Evolutionary conservation across 1,140 invertebrate species (phyloP).

Genomic region (Polypedilum vanderplanki): DNA sequence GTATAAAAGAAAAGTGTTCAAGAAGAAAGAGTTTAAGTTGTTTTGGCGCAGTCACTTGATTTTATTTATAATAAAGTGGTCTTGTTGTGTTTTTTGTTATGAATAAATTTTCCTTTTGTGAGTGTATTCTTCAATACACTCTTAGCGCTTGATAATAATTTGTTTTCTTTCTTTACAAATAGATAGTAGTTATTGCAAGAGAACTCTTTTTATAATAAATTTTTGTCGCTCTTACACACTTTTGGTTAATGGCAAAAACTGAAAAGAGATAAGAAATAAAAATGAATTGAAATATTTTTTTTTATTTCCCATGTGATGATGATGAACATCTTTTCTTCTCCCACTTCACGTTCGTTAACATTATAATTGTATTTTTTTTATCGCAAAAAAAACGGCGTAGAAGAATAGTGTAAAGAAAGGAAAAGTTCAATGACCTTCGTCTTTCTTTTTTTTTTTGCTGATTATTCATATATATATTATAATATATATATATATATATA

Average conservation of each 20-base stretch:
- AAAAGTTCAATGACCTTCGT: not conserved
- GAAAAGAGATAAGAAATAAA: not conserved
- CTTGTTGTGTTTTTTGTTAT: conserved; percentile 1
- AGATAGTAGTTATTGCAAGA: not conserved
- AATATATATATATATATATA: not conserved
- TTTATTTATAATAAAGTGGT: not conserved
- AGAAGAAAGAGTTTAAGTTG: not conserved
- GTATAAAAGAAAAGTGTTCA: not conserved
- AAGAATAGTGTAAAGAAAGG: not conserved
- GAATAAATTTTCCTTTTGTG: not conserved
- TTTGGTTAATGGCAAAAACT: conserved; percentile 15
- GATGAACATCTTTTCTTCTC: not conserved
- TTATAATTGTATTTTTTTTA: not conserved
- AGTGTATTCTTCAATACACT: not conserved
- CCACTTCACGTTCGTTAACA: not conserved
- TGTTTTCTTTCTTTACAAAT: not conserved
- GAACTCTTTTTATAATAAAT: not conserved
- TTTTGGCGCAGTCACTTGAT: not conserved
- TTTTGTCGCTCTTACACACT: not conserved
- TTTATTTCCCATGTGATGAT: not conserved
- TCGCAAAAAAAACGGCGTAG: not conserved
- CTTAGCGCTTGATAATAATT: not conserved
- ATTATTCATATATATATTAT: not conserved
- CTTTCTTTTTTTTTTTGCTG: not conserved
- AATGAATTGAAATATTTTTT: not conserved